A percentile compares a stretch with the other conserved stretches of the same genome.
Evolutionary conservation across 2,113 vertebrate species (phyloP).

Genomic region (Alces alces): DNA sequence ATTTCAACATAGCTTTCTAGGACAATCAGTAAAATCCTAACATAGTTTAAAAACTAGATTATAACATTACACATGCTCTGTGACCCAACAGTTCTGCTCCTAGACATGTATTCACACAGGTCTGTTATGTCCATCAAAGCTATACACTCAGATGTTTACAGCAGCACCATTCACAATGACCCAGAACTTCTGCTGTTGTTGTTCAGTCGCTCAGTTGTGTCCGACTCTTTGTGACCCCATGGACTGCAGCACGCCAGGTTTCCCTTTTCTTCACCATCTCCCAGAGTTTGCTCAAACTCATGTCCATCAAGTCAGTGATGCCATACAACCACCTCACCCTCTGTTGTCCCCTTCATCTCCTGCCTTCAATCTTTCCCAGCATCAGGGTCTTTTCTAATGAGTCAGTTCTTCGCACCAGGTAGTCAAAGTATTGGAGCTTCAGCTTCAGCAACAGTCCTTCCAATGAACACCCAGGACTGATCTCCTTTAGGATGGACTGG

Average conservation of each 20-base stretch:
- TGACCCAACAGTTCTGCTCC: background rate
- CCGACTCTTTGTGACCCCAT: rapidly evolving
- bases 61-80: background rate
- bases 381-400: background rate
- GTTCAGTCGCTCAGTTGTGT: background rate
- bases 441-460: background rate
- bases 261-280: background rate
- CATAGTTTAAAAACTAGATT: background rate
- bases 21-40: background rate
- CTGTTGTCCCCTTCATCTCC: background rate
- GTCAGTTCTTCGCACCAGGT: background rate
- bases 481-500: background rate
- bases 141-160: background rate
- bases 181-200: background rate
- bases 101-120: background rate
- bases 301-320: background rate
- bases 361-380: background rate
- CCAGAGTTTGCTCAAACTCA: background rate
- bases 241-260: rapidly evolving
- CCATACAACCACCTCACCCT: background rate
- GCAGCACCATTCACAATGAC: background rate
- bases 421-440: background rate
- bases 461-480: background rate
- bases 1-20: background rate
- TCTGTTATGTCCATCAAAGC: background rate